Base-by-base conservation (phyloP, 2,113 vertebrate genomes). In the Mastomys natalensis region DNA sequence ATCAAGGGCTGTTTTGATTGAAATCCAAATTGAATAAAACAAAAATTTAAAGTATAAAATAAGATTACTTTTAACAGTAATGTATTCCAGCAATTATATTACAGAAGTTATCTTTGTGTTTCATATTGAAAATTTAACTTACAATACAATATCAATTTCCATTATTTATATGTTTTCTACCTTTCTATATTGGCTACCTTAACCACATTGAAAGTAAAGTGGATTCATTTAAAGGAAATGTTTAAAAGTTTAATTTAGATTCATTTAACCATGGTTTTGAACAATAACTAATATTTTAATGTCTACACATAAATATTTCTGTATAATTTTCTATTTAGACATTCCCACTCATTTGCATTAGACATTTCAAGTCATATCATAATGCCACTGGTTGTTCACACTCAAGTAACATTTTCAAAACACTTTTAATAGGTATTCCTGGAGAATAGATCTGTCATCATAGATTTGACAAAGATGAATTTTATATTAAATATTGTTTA, bases 401-500 rank as follows among this genome's bases (percentile, higher is more conserved):
- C 45, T 43, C 82, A 51, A 37, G 15, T 48, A 74, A 90, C 43
- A 64, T 15, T 82, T 10, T 64, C 15, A 86, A 90, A 92, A 93
- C 51, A 12, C 48, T 94, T 95, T 13, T 17, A 92, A 31, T 70
- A 66, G 2, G 29, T 70, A 62, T 43, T 97, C 1, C 70, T 94
- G 1, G 55, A 3, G 96, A 66, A 94, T 68, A 60, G 24, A 95
- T 40, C 37, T 45, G 1, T 62, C 90, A 80, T 60, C 29, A 55
- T 91, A 40, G 34, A 85, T 66, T 89, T 87, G 2, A 17, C 34
- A 85, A 91, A 84, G 60, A 2, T 89, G 86, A 95, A 51, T 87
- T 53, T 51, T 76, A 68, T 40, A 87, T 89, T 9, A 74, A 95
- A 87, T 64, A 94, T 43, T 15, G 85, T 62, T 72, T 94, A 93